Conservation (phyloP, 2,888 invertebrate genomes). For the Endotricha flammealis region DNA sequence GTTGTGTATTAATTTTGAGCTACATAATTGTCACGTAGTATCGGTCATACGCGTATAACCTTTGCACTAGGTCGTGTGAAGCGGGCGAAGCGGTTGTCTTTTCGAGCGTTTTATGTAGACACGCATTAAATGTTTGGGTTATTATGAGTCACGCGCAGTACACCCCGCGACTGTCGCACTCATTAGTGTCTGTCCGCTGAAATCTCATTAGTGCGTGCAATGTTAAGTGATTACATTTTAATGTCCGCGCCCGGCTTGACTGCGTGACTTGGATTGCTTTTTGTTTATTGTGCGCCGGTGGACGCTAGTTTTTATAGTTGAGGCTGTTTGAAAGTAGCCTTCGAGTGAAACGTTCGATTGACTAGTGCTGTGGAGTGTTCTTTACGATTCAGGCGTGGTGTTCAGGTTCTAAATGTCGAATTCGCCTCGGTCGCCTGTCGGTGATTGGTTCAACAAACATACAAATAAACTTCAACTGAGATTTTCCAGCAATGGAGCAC, state of each 20-base stretch:
- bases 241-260: slow-evolving; percentile 47
- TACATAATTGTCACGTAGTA: slow-evolving; percentile 27
- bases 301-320: slow-evolving; percentile 45
- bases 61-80: slow-evolving; percentile 34
- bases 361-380: slow-evolving; percentile 42
- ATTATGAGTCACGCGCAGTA: slow-evolving; percentile 65
- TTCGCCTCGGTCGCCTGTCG: slow-evolving; percentile 54
- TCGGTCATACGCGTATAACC: slow-evolving; percentile 26
- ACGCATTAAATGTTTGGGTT: slow-evolving; percentile 54
- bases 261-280: slow-evolving; percentile 46
- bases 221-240: slow-evolving; percentile 73
- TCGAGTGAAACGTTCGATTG: slow-evolving; percentile 32
- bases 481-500: slow-evolving; percentile 64
- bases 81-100: slow-evolving; percentile 24
- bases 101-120: slow-evolving; percentile 33
- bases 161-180: slow-evolving; percentile 56
- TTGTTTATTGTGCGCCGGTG: slow-evolving; percentile 46
- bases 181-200: slow-evolving; percentile 66
- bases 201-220: slow-evolving; percentile 73
- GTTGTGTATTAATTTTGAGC: slow-evolving; percentile 31
- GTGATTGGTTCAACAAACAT: slow-evolving; percentile 64
- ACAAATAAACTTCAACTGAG: slow-evolving; percentile 56
- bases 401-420: slow-evolving; percentile 57
- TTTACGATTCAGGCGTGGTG: slow-evolving; percentile 34
- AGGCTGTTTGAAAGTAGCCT: slow-evolving; percentile 52